Conservation (phyloP, 2,797 vertebrate genomes). For the Scolopax rusticola region DNA sequence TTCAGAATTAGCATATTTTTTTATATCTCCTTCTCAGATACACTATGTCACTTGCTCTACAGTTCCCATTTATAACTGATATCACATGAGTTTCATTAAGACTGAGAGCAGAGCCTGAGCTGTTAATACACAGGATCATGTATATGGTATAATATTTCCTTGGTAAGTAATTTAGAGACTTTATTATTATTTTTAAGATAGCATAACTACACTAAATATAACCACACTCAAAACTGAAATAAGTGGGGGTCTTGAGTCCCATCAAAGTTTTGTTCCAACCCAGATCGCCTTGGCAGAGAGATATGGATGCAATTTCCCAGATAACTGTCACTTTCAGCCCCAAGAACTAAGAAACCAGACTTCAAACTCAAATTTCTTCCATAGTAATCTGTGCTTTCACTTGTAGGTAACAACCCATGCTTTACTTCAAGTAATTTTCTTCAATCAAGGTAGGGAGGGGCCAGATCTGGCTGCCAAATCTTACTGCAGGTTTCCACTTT, state of each 20-base stretch:
- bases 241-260: not conserved
- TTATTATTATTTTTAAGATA: conserved; percentile 10
- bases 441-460: not conserved
- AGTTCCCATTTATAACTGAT: conserved; percentile 54
- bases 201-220: not conserved
- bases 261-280: not conserved
- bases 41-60: conserved; percentile 49
- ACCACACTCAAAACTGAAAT: not conserved
- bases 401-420: not conserved
- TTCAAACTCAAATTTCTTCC: not conserved
- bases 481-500: not conserved
- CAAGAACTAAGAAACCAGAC: not conserved
- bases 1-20: conserved; percentile 58
- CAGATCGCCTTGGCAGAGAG: not conserved
- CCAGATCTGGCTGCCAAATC: not conserved
- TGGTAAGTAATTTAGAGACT: not conserved
- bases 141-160: conserved; percentile 1
- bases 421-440: not conserved
- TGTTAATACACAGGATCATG: conserved; percentile 23
- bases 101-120: conserved; percentile 12
- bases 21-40: conserved; percentile 68
- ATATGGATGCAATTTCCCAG: not conserved
- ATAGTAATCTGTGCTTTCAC: not conserved
- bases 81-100: conserved; percentile 58
- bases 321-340: not conserved